Evolutionary conservation across 2,797 vertebrate species (phyloP).

Genomic region (Rhodeus uyekii): DNA sequence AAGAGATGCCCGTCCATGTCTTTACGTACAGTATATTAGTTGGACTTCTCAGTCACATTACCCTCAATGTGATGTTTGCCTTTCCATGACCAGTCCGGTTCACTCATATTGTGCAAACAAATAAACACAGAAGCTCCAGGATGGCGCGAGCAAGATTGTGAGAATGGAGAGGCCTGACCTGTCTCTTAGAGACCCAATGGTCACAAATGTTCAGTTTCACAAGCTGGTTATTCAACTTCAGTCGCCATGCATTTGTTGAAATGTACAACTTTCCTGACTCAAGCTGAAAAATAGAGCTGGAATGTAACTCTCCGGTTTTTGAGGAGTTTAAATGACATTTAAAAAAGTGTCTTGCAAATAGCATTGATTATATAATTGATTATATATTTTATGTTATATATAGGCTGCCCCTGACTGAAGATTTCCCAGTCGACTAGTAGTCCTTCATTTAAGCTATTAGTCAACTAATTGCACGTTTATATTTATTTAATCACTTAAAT

Average conservation of each 20-base stretch:
- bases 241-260: neutral
- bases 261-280: neutral
- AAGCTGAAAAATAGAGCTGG: neutral
- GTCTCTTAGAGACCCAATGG: neutral
- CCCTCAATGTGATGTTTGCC: slow-evolving; percentile 51
- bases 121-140: slow-evolving; percentile 63
- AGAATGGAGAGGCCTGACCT: slow-evolving; percentile 60
- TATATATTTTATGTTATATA: too few species aligned
- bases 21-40: slow-evolving; percentile 49
- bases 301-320: too few species aligned
- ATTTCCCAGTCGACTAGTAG: too few species aligned
- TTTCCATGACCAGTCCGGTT: slow-evolving; percentile 62
- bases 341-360: neutral
- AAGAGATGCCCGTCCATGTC: neutral
- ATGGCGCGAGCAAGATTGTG: slow-evolving; percentile 64
- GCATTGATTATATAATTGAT: too few species aligned
- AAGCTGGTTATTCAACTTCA: neutral
- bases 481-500: too few species aligned
- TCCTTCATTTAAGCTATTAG: too few species aligned
- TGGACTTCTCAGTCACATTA: slow-evolving; percentile 54
- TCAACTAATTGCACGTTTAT: too few species aligned
- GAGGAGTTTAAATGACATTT: neutral
- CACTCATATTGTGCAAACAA: slow-evolving; percentile 61
- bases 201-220: neutral
- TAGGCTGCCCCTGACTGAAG: too few species aligned